phyloP scores from a whole-genome alignment of 30 jellyfish, hydroid and myxozoan genomes.

The Clytia hemisphaerica region DNA sequence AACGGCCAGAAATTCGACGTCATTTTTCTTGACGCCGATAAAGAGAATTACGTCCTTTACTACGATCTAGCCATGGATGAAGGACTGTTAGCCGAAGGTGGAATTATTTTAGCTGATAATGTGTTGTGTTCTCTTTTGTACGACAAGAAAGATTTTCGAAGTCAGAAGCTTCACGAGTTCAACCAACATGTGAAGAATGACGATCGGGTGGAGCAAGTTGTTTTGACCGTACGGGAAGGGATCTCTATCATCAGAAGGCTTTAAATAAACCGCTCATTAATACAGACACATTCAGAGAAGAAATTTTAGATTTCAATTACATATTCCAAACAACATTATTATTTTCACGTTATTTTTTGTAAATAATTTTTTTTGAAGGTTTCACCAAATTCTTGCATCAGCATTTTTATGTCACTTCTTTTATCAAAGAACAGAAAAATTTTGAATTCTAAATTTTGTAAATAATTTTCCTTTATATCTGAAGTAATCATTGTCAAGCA shows the following conservation, averaged over 20 bases:
- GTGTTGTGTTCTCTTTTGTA: constrained; percentile 39
- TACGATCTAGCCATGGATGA: constrained; percentile 47
- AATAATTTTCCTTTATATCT: too few species aligned
- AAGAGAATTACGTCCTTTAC: constrained; percentile 32
- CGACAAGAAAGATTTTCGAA: constrained; percentile 45
- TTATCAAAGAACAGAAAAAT: too few species aligned
- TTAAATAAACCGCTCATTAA: too few species aligned
- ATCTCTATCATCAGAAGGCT: constrained; percentile 36
- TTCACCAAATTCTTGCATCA: too few species aligned
- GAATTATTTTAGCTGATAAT: constrained; percentile 51
- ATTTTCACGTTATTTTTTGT: too few species aligned
- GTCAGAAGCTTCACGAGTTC: constrained; percentile 46
- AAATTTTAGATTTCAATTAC: too few species aligned
- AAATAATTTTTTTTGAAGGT: too few species aligned
- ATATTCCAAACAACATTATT: too few species aligned
- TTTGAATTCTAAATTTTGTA: too few species aligned
- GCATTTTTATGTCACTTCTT: too few species aligned
- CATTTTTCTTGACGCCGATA: constrained; percentile 47
- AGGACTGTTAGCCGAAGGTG: constrained; percentile 40
- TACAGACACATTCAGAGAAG: too few species aligned
- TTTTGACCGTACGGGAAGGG: constrained; percentile 44
- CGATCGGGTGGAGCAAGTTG: constrained; percentile 40
- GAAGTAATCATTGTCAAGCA: too few species aligned
- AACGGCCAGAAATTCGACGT: constrained; percentile 35
- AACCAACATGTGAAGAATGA: constrained; percentile 50